Evolutionary conservation across 2,113 vertebrate genomes (phyloP).

Genomic region (Psophia crepitans): DNA sequence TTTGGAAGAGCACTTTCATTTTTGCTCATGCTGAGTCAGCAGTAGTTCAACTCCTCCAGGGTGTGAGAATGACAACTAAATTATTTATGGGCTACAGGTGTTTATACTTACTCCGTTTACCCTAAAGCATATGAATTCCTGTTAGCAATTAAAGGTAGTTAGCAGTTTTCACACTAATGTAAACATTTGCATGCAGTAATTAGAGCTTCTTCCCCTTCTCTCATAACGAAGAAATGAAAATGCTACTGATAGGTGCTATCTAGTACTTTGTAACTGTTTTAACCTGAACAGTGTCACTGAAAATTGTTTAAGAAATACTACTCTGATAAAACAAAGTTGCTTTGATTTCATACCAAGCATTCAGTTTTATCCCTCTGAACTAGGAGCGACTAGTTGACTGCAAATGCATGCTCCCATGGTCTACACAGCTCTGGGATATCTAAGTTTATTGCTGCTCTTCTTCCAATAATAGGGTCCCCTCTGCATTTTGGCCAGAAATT

Average conservation of each 20-base stretch:
- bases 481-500: background rate
- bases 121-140: background rate
- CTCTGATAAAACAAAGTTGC: background rate
- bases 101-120: background rate
- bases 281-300: background rate
- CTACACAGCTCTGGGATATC: background rate
- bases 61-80: background rate
- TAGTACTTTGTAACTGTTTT: background rate
- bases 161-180: background rate
- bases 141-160: background rate
- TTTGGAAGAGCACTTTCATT: background rate
- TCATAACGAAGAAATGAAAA: background rate
- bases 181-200: slow-evolving; percentile 31
- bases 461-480: background rate
- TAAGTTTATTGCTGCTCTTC: background rate
- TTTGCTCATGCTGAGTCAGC: slow-evolving; percentile 27
- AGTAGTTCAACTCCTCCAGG: background rate
- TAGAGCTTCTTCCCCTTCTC: background rate
- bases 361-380: background rate
- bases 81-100: slow-evolving; percentile 37
- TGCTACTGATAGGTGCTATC: background rate
- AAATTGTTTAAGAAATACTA: background rate
- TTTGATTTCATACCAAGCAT: background rate
- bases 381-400: background rate
- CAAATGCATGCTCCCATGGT: background rate